Percentiles rank a stretch among this genome's conserved stretches.
Evolutionary conservation across 2,113 vertebrate species (phyloP).

Genomic region (Promerops cafer): DNA sequence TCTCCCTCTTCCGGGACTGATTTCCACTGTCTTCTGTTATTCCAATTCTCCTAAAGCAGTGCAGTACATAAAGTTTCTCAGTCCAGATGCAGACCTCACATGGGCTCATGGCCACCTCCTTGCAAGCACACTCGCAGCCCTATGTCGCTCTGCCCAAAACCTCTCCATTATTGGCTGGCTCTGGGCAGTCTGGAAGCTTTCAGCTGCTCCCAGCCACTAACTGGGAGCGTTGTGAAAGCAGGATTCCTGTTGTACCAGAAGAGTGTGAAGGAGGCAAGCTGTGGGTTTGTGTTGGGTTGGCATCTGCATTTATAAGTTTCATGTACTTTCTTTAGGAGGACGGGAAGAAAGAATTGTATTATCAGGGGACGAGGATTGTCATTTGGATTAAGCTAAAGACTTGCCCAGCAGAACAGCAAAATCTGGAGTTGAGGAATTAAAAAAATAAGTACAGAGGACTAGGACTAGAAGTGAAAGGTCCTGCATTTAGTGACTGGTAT

Average conservation of each 20-base stretch:
- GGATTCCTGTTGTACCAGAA: background rate
- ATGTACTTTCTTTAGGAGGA: slow-evolving; percentile 42
- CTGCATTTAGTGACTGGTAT: slow-evolving; percentile 23
- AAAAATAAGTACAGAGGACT: slow-evolving; percentile 35
- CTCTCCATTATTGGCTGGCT: slow-evolving; percentile 25
- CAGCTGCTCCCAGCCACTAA: slow-evolving; percentile 27
- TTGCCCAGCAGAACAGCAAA: slow-evolving; percentile 45
- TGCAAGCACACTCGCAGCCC: background rate
- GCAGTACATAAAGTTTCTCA: slow-evolving; percentile 41
- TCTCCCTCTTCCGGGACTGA: slow-evolving; percentile 39
- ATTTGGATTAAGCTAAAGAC: slow-evolving; percentile 47
- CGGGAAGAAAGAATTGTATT: slow-evolving; percentile 4
- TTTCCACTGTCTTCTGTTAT: slow-evolving; percentile 55
- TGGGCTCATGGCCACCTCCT: slow-evolving; percentile 25
- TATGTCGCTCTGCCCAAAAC: slow-evolving; percentile 19
- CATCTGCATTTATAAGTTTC: slow-evolving; percentile 24
- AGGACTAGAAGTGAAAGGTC: slow-evolving; percentile 20
- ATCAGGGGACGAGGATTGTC: slow-evolving; percentile 35
- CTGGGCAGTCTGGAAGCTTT: slow-evolving; percentile 12
- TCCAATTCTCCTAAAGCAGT: slow-evolving; percentile 60
- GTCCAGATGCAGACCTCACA: slow-evolving; percentile 46
- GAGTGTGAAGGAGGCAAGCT: slow-evolving; percentile 32
- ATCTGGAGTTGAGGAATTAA: slow-evolving; percentile 22
- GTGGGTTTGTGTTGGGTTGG: slow-evolving; percentile 18
- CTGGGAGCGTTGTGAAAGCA: slow-evolving; percentile 19